Base-by-base conservation (phyloP, 2,888 invertebrate genomes). In the Drosophila niveifrons region DNA sequence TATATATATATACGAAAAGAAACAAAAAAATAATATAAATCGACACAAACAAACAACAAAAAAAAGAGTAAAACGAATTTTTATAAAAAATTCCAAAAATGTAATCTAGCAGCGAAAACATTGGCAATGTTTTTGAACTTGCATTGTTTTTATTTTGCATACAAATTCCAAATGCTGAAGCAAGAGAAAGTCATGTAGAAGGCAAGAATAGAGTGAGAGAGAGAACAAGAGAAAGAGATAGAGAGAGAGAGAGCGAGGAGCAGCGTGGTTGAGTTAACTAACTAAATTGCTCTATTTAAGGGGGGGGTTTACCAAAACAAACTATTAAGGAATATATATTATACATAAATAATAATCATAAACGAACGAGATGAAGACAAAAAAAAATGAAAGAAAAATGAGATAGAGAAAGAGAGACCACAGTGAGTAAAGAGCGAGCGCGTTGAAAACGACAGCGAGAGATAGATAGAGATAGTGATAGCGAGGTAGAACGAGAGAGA, bases 111-210 rank as follows among this genome's bases (percentile, higher is more conserved):
- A 64, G 55, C 63, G 61, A 62, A 67, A 57, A 66, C 55, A 58
- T 47, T 34, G 41, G 56, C 72, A 72, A 70, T 46, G 75, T 77
- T 76, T 62, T 58, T 48, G 51, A 75, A 75, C 51, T 70, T 78
- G 76, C 69, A 57, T 72, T 62, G 57, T 66, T 70, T 78, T 67
- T 61, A 69, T 71, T 66, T 77, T 78, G 73, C 69, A 67, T 66
- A 74, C n/a, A 65, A 75, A 77, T 79, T 84, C 75, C 82, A 84
- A 79, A 79, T 87, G 85, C 79, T 83, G 87, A 84, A 67, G 71
- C 56, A 56, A 51, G 48, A 51, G 56, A 71, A 62, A 41, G 39
- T 13, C 8, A 13, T 7, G 15, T 7, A 15, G 39, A 41, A 15
- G 36, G 36, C 36, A 36, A 36, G 39, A 41, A 41, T 18, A 62